Evolutionary conservation across 2,797 vertebrate species (phyloP).

Genomic region (Nothura maculosa): DNA sequence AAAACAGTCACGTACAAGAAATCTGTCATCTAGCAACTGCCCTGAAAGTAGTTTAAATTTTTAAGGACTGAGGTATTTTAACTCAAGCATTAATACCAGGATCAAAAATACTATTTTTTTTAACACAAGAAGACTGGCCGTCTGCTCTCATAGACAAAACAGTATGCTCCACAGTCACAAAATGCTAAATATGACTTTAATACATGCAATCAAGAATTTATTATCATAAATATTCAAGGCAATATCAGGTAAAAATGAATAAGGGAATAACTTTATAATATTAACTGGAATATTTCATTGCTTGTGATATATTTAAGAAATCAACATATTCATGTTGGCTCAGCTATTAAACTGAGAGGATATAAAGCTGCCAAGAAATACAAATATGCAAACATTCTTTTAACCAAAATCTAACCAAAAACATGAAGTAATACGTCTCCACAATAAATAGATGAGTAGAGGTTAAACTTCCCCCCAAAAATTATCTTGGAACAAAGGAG

Average conservation of each 20-base stretch:
- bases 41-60: background rate
- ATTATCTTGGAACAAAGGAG: background rate
- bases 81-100: background rate
- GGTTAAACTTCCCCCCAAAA: background rate
- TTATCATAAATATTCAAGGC: background rate
- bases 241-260: background rate
- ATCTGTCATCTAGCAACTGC: background rate
- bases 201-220: background rate
- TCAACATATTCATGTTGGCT: rapidly evolving
- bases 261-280: background rate
- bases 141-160: background rate
- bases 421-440: background rate
- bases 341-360: background rate
- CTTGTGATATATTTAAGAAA: background rate
- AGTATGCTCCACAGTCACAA: background rate
- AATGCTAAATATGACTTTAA: background rate
- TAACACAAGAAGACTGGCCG: background rate
- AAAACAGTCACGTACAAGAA: background rate
- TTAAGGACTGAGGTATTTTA: background rate
- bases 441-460: background rate
- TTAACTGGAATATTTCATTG: background rate
- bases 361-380: background rate
- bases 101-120: background rate
- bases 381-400: background rate
- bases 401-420: background rate